phyloP scores from a whole-genome alignment of 2,888 invertebrate genomes.

The Kryphioiulus occultus region DNA sequence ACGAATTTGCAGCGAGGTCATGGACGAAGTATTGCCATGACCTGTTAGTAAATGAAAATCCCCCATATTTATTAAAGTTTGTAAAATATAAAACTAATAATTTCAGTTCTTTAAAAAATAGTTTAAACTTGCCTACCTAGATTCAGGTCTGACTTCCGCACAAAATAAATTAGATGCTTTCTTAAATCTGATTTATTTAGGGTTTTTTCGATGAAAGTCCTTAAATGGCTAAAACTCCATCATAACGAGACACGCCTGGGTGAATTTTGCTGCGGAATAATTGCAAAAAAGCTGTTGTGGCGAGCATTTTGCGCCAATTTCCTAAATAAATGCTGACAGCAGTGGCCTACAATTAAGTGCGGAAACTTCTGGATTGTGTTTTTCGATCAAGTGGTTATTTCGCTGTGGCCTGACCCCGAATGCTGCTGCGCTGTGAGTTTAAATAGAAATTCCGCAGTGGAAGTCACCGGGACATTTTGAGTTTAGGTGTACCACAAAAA shows the following conservation, averaged over 20 bases:
- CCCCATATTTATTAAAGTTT: no score
- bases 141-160: not conserved
- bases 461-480: constrained; percentile 31
- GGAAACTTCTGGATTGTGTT: constrained; percentile 3
- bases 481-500: not conserved
- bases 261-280: not conserved
- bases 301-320: not conserved
- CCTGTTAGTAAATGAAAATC: no score
- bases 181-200: not conserved
- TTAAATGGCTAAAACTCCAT: not conserved
- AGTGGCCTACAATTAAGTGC: constrained; percentile 25
- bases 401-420: not conserved
- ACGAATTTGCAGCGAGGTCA: no score
- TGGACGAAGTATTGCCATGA: no score
- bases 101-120: no score
- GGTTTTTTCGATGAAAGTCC: not conserved
- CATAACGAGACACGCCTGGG: not conserved
- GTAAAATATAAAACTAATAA: no score
- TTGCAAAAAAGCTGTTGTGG: not conserved
- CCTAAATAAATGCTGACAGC: constrained; percentile 20
- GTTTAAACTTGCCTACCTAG: no score
- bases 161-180: not conserved
- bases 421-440: not conserved
- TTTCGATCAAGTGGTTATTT: not conserved
- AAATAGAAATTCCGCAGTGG: not conserved